Evolutionary conservation across 2,797 vertebrate species (phyloP).

Genomic region (Nothura maculosa): DNA sequence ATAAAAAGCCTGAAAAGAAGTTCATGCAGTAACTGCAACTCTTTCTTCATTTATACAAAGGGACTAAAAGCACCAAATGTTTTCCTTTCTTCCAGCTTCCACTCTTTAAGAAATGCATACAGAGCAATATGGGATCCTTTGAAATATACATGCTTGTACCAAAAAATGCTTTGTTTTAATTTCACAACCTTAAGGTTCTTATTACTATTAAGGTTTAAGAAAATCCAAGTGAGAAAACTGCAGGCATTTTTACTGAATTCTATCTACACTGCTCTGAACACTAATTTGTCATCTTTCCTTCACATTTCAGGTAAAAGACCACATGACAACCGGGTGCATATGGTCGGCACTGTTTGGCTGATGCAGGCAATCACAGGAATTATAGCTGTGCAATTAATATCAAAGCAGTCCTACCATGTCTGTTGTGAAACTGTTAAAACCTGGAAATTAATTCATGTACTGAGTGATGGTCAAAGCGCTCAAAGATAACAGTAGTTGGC

Average conservation of each 20-base stretch:
- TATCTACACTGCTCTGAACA: conserved; percentile 46
- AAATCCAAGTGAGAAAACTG: conserved; percentile 49
- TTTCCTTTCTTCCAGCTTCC: not conserved
- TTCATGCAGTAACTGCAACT: not conserved
- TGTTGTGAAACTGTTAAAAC: not conserved
- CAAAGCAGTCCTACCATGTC: not conserved
- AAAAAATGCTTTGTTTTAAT: conserved; percentile 26
- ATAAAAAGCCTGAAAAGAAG: not conserved
- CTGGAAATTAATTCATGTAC: not conserved
- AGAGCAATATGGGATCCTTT: not conserved
- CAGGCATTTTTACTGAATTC: conserved; percentile 37
- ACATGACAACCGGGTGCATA: not conserved
- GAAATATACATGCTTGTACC: conserved; percentile 5
- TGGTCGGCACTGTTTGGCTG: not conserved
- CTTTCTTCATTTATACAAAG: not conserved
- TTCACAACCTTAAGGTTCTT: conserved; percentile 55
- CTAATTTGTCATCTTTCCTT: conserved; percentile 12
- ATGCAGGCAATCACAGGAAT: not conserved
- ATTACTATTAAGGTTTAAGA: conserved; percentile 67
- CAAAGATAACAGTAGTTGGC: not conserved
- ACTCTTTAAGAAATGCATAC: conserved; percentile 2
- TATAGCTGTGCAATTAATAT: not conserved
- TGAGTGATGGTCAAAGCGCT: not conserved
- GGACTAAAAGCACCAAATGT: not conserved
- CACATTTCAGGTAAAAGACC: conserved; percentile 17